These are phyloP conservation scores for Drosophila ficusphila DNA, from an alignment of 1,140 invertebrate genomes.

Conservation along the genomic window DNA sequence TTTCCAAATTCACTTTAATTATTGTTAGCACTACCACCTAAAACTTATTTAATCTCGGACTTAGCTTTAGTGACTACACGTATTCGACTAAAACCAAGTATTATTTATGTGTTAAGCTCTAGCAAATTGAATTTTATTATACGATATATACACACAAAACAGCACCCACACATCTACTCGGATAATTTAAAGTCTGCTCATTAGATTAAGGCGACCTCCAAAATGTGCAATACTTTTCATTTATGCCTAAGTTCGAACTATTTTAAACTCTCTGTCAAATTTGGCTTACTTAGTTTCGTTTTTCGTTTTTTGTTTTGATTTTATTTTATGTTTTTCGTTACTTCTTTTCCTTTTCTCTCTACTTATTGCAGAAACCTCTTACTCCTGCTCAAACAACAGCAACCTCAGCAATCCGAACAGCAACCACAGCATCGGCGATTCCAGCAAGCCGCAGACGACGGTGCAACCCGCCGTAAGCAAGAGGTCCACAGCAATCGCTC, in stretches of 20 bases:
- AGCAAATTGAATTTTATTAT: slow-evolving; percentile 68
- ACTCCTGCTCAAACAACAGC: slow-evolving; percentile 78
- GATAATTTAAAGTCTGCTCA: slow-evolving; percentile 30
- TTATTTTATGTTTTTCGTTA: slow-evolving; percentile 80
- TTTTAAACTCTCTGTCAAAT: slow-evolving; percentile 29
- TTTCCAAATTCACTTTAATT: slow-evolving; percentile 52
- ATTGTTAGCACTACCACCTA: slow-evolving; percentile 10
- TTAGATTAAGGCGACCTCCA: slow-evolving; percentile 24
- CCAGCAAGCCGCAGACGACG: slow-evolving; percentile 23
- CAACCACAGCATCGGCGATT: slow-evolving; percentile 49
- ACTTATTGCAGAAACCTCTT: slow-evolving; percentile 83
- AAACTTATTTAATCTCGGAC: slow-evolving; percentile 26
- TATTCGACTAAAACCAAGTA: slow-evolving; percentile 59
- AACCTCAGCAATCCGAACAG: slow-evolving; percentile 47
- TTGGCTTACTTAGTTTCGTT: slow-evolving; percentile 25
- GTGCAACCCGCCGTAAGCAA: slow-evolving; percentile 16
- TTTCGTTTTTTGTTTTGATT: slow-evolving; percentile 59
- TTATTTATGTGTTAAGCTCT: slow-evolving; percentile 75
- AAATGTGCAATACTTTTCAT: slow-evolving; percentile 57
- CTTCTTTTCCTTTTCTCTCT: slow-evolving; percentile 83
- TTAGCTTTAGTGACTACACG: slow-evolving; percentile 30
- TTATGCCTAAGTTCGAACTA: background rate
- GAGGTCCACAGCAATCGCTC: slow-evolving; percentile 32
- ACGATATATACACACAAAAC: slow-evolving; percentile 13
- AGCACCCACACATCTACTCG: slow-evolving; percentile 33